Evolutionary conservation across 2,888 invertebrate species (phyloP), one percentile per base, ranked within the genome.

Genomic region (Polyommatus iphigenia): DNA sequence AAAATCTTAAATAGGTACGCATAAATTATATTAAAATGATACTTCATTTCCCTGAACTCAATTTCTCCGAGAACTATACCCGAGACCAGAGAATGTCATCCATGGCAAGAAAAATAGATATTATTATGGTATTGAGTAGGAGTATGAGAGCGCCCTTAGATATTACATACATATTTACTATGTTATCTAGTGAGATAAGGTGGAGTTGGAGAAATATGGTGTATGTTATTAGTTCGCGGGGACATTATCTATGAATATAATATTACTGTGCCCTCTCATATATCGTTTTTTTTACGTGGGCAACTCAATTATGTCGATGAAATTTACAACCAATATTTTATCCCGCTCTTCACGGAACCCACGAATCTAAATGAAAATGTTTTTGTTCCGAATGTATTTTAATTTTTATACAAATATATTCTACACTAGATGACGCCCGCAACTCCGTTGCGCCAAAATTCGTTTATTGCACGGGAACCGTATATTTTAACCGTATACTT

Each of bases 191-290:
- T 67, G 62, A 15, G 67, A 67, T 67, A 67, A 67, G 67, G 67
- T 32, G 29, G 29, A 67, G 29, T 67, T 67, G 67, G 67, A 67
- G 67, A 67, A 67, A 67, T 67, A 67, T 67, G 67, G 67, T 18
- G 29, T 29, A 15, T 67, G 67, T 32, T 67, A 67, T 67, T 67
- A 67, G 29, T 67, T 67, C 67, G 15, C 29, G 67, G 67, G 2
- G 67, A 67, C 67, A 67, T 32, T 67, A 67, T 67, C 29, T 67
- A 18, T 67, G 29, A 32, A 67, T 67, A 67, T 67, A 67, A 67
- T 67, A 67, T 67, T 67, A 18, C 67, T 15, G 8, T 24, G 20
- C 29, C 29, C 67, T 2, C 67, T 67, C 29, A 7, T 32, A 67
- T 62, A 24, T 54, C 54, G 54, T 15, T 18, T 1, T 24, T 24